Conservation (phyloP, 2,888 invertebrate genomes). For the Geotrupes spiniger region DNA sequence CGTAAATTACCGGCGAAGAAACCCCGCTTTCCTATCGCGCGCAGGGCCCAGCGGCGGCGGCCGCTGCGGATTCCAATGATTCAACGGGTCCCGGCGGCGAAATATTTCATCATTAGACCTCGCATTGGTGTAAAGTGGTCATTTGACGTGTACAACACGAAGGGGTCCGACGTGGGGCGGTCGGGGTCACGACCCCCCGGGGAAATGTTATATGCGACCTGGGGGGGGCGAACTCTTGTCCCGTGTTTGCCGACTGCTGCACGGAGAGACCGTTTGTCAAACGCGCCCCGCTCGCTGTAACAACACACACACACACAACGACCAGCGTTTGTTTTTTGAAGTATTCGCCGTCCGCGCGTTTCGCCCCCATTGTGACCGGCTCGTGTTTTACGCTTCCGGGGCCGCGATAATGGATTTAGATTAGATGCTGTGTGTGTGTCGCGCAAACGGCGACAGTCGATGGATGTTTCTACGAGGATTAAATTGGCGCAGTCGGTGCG, state of each 20-base stretch:
- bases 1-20: no score
- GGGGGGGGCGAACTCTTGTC: slow-evolving; percentile 32
- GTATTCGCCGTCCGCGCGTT: slow-evolving; percentile 38
- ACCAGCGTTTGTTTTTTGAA: slow-evolving; percentile 41
- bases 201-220: slow-evolving; percentile 45
- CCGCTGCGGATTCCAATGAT: slow-evolving; percentile 49
- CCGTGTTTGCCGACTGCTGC: slow-evolving; percentile 34
- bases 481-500: no score
- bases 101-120: slow-evolving; percentile 55
- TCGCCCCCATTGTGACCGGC: slow-evolving; percentile 23
- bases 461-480: no score
- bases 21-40: neutral
- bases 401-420: slow-evolving; percentile 37
- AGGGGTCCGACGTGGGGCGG: slow-evolving; percentile 20
- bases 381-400: slow-evolving; percentile 35
- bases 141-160: slow-evolving; percentile 52
- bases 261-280: slow-evolving; percentile 44
- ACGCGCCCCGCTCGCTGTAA: slow-evolving; percentile 37
- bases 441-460: no score
- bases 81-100: slow-evolving; percentile 51
- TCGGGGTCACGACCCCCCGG: slow-evolving; percentile 36
- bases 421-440: slow-evolving; percentile 25
- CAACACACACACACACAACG: slow-evolving; percentile 27
- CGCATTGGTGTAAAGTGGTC: slow-evolving; percentile 55
- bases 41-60: no score